Conservation (phyloP, 2,797 vertebrate species). For the Morelia viridis region DNA sequence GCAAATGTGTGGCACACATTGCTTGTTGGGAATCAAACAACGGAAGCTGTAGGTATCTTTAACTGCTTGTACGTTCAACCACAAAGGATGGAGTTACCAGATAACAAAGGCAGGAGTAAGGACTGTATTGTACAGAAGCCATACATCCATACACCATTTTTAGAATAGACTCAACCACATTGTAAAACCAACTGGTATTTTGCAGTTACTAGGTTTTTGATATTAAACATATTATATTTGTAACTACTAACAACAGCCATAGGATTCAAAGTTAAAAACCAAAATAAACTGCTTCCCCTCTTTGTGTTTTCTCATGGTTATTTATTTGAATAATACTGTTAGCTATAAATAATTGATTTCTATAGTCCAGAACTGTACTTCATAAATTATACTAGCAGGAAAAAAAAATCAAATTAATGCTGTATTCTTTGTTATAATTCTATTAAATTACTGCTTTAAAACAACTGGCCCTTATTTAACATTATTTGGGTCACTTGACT, state of each 20-base stretch:
- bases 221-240: background rate
- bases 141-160: background rate
- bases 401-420: background rate
- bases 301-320: background rate
- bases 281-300: background rate
- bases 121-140: background rate
- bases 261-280: background rate
- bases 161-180: background rate
- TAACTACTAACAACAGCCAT: background rate
- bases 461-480: constrained; percentile 2
- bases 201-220: background rate
- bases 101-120: background rate
- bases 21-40: background rate
- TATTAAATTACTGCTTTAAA: constrained; percentile 17
- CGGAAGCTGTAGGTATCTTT: background rate
- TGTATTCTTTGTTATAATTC: background rate
- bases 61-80: background rate
- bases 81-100: background rate
- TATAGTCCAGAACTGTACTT: constrained; percentile 2
- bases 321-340: constrained; percentile 2
- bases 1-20: background rate
- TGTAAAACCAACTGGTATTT: background rate
- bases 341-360: background rate
- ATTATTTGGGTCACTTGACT: background rate
- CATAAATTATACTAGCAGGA: background rate